Conservation (phyloP, 2,888 invertebrate species). For the Muscina levida region DNA sequence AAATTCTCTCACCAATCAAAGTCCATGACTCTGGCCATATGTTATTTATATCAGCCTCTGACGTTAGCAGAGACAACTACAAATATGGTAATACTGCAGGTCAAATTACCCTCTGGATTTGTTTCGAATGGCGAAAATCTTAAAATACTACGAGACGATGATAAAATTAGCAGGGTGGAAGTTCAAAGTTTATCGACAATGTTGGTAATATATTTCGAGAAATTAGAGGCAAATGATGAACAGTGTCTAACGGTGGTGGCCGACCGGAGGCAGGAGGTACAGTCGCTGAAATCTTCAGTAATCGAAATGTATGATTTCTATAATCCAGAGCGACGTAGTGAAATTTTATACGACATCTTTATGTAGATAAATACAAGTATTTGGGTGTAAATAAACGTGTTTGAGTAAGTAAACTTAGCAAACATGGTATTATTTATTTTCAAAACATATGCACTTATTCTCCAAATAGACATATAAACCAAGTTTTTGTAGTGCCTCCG, state of each 20-base stretch:
- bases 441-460: no score
- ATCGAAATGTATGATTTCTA: conserved; percentile 40
- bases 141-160: neutral
- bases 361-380: no score
- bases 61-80: neutral
- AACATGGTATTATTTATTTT: no score
- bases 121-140: conserved; percentile 73
- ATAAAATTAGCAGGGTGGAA: neutral
- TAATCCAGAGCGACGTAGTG: neutral
- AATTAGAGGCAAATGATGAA: no score
- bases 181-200: neutral
- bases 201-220: conserved; percentile 25
- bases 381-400: no score
- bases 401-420: no score
- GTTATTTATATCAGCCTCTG: neutral
- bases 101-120: conserved; percentile 92
- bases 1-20: neutral
- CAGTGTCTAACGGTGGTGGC: conserved; percentile 21
- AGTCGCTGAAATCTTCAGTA: neutral
- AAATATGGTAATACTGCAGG: conserved; percentile 84
- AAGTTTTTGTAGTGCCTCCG: no score
- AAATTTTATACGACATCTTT: neutral
- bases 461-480: no score
- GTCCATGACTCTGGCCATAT: conserved; percentile 5
- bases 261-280: conserved; percentile 3